phyloP scores from a whole-genome alignment of 2,888 invertebrate species.

The Ormyrus rosae region DNA sequence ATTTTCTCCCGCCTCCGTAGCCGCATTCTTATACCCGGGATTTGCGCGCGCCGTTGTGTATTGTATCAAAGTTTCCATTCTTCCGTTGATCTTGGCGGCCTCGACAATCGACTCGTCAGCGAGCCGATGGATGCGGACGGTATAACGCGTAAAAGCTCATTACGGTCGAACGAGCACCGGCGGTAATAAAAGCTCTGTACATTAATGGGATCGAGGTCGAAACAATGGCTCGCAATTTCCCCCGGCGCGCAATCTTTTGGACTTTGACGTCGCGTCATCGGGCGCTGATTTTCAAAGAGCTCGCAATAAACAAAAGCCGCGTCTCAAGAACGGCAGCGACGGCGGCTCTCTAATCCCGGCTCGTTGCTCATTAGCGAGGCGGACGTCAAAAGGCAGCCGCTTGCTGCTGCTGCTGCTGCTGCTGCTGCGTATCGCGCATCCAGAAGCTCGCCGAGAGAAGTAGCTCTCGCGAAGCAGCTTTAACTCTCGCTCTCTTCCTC shows the following conservation, averaged over 20 bases:
- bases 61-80: no score
- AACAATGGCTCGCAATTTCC: slow-evolving; percentile 24
- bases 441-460: neutral
- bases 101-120: no score
- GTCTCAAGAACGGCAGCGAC: neutral
- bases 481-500: no score
- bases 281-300: slow-evolving; percentile 12
- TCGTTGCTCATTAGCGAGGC: slow-evolving; percentile 33
- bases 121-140: no score
- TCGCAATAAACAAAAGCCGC: neutral
- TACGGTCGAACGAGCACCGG: slow-evolving; percentile 20
- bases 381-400: slow-evolving; percentile 30
- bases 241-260: neutral
- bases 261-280: neutral
- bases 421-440: neutral
- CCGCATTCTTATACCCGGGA: neutral
- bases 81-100: no score
- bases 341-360: slow-evolving; percentile 28
- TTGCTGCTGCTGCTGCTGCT: neutral
- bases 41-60: neutral
- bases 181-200: slow-evolving; percentile 40
- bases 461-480: neutral
- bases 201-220: neutral
- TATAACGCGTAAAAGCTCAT: slow-evolving; percentile 25
- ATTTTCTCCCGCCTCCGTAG: neutral